Percentiles rank a stretch among this genome's conserved stretches.
These are phyloP conservation scores for Harpagoxenus sublaevis DNA, from an alignment of 2,888 invertebrate species.

Conservation along the genomic window DNA sequence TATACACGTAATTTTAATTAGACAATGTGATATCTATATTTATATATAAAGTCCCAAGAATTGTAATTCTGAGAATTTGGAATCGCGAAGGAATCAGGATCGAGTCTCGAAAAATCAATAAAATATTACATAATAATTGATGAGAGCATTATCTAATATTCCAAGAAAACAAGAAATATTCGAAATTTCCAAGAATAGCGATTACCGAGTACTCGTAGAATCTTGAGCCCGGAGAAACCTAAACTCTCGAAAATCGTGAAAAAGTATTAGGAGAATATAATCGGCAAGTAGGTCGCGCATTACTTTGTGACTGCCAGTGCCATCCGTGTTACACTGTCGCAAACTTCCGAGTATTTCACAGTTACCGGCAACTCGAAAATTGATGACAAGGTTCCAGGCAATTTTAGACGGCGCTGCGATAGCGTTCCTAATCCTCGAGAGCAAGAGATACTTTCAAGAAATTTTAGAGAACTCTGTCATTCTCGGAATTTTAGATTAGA, in stretches of 20 bases:
- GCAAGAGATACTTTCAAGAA: too few species aligned
- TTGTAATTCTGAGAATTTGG: not conserved
- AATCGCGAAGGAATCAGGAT: not conserved
- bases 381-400: not conserved
- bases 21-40: not conserved
- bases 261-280: not conserved
- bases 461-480: too few species aligned
- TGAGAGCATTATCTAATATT: not conserved
- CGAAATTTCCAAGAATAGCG: not conserved
- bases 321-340: not conserved
- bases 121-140: not conserved
- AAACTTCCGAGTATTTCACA: not conserved
- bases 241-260: not conserved
- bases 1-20: not conserved
- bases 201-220: not conserved
- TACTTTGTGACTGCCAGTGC: not conserved
- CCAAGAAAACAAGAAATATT: not conserved
- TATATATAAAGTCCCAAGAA: not conserved
- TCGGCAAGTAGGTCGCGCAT: not conserved
- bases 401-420: not conserved
- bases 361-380: not conserved
- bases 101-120: too few species aligned
- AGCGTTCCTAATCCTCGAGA: too few species aligned
- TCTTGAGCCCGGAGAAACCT: not conserved
- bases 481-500: too few species aligned